These are phyloP conservation scores for Scaptomyza graminum DNA, from an alignment of 1,140 invertebrate species.

Conservation along the genomic window DNA sequence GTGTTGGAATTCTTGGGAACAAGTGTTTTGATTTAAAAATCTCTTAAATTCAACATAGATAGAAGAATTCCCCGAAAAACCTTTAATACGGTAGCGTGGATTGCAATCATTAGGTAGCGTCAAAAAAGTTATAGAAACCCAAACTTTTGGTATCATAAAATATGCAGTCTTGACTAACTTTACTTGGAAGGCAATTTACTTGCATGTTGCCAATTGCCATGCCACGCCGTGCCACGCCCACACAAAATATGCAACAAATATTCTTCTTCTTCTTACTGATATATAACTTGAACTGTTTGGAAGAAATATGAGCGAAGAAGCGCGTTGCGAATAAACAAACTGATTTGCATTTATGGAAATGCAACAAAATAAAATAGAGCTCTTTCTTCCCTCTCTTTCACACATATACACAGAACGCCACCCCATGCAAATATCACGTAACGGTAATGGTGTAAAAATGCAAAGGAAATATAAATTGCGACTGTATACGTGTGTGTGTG, in stretches of 20 bases:
- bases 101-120: conserved; percentile 17
- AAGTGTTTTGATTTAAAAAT: background rate
- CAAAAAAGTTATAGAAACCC: conserved; percentile 4
- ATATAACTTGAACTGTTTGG: conserved; percentile 78
- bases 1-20: background rate
- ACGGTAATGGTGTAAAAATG: conserved; percentile 70
- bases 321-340: conserved; percentile 68
- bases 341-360: conserved; percentile 82
- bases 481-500: conserved; percentile 23
- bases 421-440: conserved; percentile 44
- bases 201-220: background rate
- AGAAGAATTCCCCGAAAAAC: too few species aligned
- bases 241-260: conserved; percentile 56
- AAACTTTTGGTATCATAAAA: conserved; percentile 10
- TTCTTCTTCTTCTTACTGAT: conserved; percentile 45
- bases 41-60: too few species aligned
- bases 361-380: conserved; percentile 59
- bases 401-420: conserved; percentile 32
- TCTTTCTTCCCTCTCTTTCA: conserved; percentile 25
- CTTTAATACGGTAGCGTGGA: conserved; percentile 3
- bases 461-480: conserved; percentile 61
- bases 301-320: conserved; percentile 56
- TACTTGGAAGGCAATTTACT: conserved; percentile 30
- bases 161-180: conserved; percentile 22
- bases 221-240: conserved; percentile 16